Percentiles rank a stretch among this genome's conserved stretches.
phyloP scores from a whole-genome alignment of 2,113 vertebrate species.

The Menura novaehollandiae region DNA sequence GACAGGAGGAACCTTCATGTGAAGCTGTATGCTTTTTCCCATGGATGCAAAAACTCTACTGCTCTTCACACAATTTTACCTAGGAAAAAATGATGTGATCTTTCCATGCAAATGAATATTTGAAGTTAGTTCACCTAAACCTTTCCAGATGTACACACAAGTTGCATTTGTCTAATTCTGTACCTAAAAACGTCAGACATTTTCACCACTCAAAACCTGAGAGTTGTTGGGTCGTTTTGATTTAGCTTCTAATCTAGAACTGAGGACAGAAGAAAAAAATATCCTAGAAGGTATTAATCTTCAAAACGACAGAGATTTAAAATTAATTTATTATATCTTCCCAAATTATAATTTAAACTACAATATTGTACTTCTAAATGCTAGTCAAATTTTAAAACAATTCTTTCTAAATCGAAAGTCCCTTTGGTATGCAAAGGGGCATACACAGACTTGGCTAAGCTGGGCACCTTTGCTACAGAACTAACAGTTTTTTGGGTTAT shows the following conservation, averaged over 20 bases:
- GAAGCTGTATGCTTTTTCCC: not conserved
- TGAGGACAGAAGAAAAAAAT: not conserved
- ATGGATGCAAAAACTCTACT: not conserved
- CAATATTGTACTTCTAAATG: not conserved
- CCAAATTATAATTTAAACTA: not conserved
- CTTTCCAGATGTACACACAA: not conserved
- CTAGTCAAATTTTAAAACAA: not conserved
- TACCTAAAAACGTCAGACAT: not conserved
- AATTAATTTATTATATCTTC: not conserved
- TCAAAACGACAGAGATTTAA: not conserved
- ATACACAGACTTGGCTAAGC: not conserved
- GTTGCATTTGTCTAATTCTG: not conserved
- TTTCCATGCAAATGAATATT: not conserved
- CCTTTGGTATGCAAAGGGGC: not conserved
- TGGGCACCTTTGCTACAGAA: not conserved
- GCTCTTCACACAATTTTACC: not conserved
- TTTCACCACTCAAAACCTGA: not conserved
- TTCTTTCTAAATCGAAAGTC: not conserved
- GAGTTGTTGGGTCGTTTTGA: not conserved
- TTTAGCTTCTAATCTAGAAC: not conserved
- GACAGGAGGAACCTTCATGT: not conserved
- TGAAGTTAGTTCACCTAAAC: not conserved
- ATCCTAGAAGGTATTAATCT: not conserved
- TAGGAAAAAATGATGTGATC: not conserved
- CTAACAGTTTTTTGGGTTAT: rapidly evolving